A percentile compares a stretch with the other conserved stretches of the same genome.
Conservation (phyloP, 2,888 invertebrate genomes). For the Cenopis cana region DNA sequence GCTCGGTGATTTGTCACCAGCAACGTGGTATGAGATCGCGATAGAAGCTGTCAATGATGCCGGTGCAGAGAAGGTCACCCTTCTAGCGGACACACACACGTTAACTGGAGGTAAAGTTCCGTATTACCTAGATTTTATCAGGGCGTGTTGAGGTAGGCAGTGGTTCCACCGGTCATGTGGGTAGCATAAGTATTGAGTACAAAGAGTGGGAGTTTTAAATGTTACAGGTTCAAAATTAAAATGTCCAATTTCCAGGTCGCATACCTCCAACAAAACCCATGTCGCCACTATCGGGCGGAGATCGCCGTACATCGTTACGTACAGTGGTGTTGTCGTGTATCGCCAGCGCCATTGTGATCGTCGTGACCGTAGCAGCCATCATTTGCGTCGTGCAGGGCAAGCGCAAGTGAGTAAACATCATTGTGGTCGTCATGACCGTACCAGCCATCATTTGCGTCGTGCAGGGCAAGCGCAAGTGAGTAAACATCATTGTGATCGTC, state of each 20-base stretch:
- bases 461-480: too few species aligned
- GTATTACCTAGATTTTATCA: too few species aligned
- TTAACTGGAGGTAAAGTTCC: constrained; percentile 76
- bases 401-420: constrained; percentile 72
- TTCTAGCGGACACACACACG: constrained; percentile 86
- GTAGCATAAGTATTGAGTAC: too few species aligned
- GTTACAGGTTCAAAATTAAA: too few species aligned
- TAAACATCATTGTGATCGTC: too few species aligned
- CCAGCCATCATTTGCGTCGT: too few species aligned
- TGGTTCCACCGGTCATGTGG: too few species aligned
- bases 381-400: constrained; percentile 75
- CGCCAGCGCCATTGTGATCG: constrained; percentile 72
- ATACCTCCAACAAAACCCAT: constrained; percentile 73
- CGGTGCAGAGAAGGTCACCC: constrained; percentile 83
- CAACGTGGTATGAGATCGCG: constrained; percentile 86
- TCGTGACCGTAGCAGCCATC: constrained; percentile 72
- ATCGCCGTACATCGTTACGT: constrained; percentile 63
- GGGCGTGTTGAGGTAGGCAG: too few species aligned
- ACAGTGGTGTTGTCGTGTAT: constrained; percentile 73
- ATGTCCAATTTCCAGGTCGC: constrained; percentile 60
- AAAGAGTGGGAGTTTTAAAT: too few species aligned
- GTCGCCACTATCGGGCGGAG: constrained; percentile 69
- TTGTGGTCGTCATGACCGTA: too few species aligned
- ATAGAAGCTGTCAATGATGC: constrained; percentile 86
- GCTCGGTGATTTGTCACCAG: constrained; percentile 83